Base-by-base conservation (phyloP, 2,113 vertebrate species). In the Reinhardtius hippoglossoides region DNA sequence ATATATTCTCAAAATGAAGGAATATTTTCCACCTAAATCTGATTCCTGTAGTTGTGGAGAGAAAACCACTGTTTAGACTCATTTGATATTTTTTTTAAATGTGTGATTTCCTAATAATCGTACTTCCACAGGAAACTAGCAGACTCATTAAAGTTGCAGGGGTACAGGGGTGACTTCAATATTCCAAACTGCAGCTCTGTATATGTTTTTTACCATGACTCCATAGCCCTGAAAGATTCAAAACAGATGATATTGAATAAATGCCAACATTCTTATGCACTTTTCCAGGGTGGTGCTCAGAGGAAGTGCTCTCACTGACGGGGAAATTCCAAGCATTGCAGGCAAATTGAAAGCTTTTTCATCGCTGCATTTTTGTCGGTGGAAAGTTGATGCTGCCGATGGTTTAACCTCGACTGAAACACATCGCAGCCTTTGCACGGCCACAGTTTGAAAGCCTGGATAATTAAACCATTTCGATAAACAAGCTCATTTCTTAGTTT, bases 291-390 rank as follows among this genome's bases (percentile, higher is more conserved):
- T 1, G 46, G 0, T 18, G 46, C 46, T 50, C 46, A 18, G 46
- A 50, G 46, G 46, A 50, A 50, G 46, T 50, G 57, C n/a, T 3
- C 46, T 8, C 24, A 58, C 1, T 62, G 31, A 59, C 10, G 9
- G 35, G 57, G 85, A 59, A 40, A 60, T 70, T 42, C 40, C 6
- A 35, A 67, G 52, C 14, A n/a, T 67, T 6, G 37, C 31, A 68
- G 61, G 52, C 71, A 74, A 31, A 88, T 88, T 88, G 88, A 76
- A 90, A 40, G 0, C 26, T 52, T 76, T 70, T 80, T 80, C 73
- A 69, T 74, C 15, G 23, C 54, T 86, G 74, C 61, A 24, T 80
- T 67, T 69, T 69, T 72, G 26, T 48, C 55, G 31, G 21, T 18
- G 0, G 2, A 77, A 56, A 58, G 66, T 71, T 74, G 56, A 73